Percentiles rank a stretch among this genome's conserved stretches.
phyloP scores from a whole-genome alignment of 2,888 invertebrate species.

The Cepaea hortensis region DNA sequence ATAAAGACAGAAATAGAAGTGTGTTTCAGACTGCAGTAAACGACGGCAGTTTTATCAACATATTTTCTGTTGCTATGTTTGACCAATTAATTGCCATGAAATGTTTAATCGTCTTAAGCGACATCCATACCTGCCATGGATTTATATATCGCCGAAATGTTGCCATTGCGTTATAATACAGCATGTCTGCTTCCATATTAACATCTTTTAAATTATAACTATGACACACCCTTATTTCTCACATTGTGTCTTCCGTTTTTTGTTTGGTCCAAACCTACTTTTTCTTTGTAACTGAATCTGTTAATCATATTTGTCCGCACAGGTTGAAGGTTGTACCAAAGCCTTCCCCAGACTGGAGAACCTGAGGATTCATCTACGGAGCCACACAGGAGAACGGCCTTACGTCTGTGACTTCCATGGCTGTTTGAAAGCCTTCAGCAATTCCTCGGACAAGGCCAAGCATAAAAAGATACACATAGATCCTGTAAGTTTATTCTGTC shows the following conservation, averaged over 20 bases:
- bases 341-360: constrained; percentile 98
- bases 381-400: constrained; percentile 86
- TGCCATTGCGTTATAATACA: too few relatives aligned
- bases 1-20: too few relatives aligned
- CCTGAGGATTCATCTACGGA: constrained; percentile 94
- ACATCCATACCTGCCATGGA: background rate
- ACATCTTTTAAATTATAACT: too few relatives aligned
- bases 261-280: too few relatives aligned
- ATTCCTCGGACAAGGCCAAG: constrained; percentile 98
- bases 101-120: too few relatives aligned
- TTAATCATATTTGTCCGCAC: constrained; percentile 50
- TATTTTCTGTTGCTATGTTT: too few relatives aligned
- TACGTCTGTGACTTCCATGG: constrained; percentile 97
- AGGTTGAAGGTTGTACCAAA: constrained; percentile 88
- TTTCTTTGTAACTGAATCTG: background rate
- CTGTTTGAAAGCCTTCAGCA: constrained; percentile 98
- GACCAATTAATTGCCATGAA: too few relatives aligned
- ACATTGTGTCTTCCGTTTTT: background rate
- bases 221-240: background rate
- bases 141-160: too few relatives aligned
- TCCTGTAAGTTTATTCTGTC: constrained; percentile 84
- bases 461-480: constrained; percentile 99
- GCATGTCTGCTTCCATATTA: too few relatives aligned
- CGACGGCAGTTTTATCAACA: too few relatives aligned
- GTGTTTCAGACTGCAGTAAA: too few relatives aligned